These are phyloP conservation scores for Zootoca vivipara DNA, from an alignment of 2,113 vertebrate genomes.

Conservation along the genomic window DNA sequence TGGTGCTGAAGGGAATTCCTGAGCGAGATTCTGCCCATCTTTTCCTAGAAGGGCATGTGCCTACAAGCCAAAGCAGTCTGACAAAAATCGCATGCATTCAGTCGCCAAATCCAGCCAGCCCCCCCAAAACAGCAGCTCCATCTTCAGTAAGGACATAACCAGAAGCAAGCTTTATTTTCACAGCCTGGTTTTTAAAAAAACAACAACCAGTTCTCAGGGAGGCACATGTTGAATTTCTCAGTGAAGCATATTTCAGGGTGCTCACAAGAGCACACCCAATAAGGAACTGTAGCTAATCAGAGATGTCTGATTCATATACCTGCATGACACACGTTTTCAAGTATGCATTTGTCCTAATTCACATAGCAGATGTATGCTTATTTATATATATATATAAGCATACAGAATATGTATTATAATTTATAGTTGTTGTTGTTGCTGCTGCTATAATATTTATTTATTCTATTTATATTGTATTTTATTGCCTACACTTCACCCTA, in stretches of 20 bases:
- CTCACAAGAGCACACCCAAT: neutral
- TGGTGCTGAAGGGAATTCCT: neutral
- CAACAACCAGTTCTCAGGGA: neutral
- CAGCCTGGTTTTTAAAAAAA: neutral
- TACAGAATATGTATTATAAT: no score
- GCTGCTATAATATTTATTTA: no score
- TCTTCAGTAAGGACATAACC: neutral
- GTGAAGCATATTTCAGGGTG: neutral
- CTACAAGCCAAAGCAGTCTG: neutral
- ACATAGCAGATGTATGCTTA: neutral
- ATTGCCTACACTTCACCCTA: no score
- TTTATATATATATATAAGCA: no score
- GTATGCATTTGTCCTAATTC: neutral
- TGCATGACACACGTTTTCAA: neutral
- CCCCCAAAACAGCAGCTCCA: neutral
- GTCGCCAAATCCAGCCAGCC: neutral
- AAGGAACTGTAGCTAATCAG: neutral
- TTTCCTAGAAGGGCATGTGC: neutral
- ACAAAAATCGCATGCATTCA: neutral
- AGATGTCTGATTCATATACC: neutral
- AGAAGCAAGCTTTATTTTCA: neutral
- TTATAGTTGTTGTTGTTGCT: no score
- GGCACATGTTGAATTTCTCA: neutral
- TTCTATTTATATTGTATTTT: no score
- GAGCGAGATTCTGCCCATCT: neutral